Conservation (phyloP, 2,113 vertebrate species). For the Rhombomys opimus region DNA sequence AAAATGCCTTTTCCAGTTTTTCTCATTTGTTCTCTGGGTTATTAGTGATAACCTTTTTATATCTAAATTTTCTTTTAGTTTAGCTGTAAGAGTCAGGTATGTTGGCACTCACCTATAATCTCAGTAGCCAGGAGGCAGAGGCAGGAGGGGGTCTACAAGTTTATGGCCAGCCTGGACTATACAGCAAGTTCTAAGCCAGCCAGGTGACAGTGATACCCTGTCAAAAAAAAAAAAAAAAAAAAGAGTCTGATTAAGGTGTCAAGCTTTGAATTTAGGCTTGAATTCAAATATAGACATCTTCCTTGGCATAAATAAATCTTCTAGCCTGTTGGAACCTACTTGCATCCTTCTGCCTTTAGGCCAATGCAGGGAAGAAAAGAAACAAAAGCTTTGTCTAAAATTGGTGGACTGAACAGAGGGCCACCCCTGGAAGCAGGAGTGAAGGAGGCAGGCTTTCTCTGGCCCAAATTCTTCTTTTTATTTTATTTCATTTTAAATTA, state of each 20-base stretch:
- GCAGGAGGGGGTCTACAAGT: not conserved
- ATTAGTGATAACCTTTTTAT: not conserved
- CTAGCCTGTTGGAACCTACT: not conserved
- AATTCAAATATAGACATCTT: not conserved
- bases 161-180: not conserved
- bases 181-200: not conserved
- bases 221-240: no score
- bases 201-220: not conserved
- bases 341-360: not conserved
- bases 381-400: no score
- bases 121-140: not conserved
- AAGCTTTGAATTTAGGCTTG: not conserved
- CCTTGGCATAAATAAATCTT: not conserved
- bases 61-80: not conserved
- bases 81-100: no score
- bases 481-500: not conserved
- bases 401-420: not conserved
- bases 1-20: not conserved
- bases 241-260: not conserved
- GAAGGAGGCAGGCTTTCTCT: not conserved
- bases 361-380: not conserved
- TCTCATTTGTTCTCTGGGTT: not conserved
- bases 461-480: not conserved
- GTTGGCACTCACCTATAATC: not conserved
- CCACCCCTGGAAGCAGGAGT: rapidly evolving